A percentile compares a stretch with the other conserved stretches of the same genome.
These are phyloP conservation scores for Eubasilissa splendida DNA, from an alignment of 2,888 invertebrate species.

Conservation along the genomic window DNA sequence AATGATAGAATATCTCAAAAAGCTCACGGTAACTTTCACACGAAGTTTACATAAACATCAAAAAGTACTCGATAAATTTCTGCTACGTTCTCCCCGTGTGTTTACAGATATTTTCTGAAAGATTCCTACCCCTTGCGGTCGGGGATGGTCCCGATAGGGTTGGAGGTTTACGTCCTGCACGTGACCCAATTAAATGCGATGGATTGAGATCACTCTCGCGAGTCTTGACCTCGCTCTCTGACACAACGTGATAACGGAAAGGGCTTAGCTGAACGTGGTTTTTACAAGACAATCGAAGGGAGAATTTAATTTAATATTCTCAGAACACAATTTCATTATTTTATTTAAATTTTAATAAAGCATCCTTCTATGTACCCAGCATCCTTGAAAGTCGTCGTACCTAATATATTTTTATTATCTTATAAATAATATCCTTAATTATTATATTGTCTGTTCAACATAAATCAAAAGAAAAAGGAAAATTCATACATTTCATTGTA, in stretches of 20 bases:
- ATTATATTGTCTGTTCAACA: too few species aligned
- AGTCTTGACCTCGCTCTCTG: constrained; percentile 17
- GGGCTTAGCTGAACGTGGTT: neutral
- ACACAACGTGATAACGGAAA: neutral
- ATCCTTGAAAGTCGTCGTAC: too few species aligned
- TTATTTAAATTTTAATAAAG: too few species aligned
- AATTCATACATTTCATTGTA: too few species aligned
- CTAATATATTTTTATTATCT: too few species aligned
- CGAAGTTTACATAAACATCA: constrained; percentile 26
- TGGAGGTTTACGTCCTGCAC: constrained; percentile 52
- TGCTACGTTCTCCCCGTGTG: constrained; percentile 19
- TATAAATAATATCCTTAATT: too few species aligned
- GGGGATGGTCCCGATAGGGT: constrained; percentile 36
- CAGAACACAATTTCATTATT: too few species aligned
- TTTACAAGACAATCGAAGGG: neutral
- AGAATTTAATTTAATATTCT: too few species aligned
- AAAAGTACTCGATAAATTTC: constrained; percentile 4
- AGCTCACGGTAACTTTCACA: constrained; percentile 19
- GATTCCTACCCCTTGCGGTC: constrained; percentile 9
- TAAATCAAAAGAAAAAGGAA: too few species aligned
- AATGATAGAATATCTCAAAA: neutral
- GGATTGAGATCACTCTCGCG: constrained; percentile 28
- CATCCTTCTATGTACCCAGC: too few species aligned
- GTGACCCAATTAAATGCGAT: constrained; percentile 57
- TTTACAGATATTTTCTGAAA: constrained; percentile 34